Base-by-base conservation (phyloP, 1,140 invertebrate genomes). In the Lysiphlebus fabarum region DNA sequence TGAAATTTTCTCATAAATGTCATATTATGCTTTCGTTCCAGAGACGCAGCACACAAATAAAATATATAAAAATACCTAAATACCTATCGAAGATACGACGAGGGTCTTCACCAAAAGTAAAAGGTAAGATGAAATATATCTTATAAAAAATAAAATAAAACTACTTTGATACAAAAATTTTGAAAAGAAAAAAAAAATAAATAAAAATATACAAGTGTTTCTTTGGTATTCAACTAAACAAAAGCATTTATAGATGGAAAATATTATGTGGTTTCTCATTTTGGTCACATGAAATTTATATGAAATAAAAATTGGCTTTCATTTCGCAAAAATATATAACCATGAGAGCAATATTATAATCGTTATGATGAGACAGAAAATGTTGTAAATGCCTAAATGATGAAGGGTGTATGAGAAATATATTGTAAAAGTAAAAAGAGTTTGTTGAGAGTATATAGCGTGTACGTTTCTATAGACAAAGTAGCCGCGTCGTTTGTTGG, bases 11-110 rank as follows among this genome's bases (percentile, higher is more conserved):
- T 70, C 76, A 75, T 78, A 77, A 79, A 79, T 77, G 71, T 77
- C 75, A 72, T 74, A 79, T 79, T 78, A 78, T 72, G 64, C 68
- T 72, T 78, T 78, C 74, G 76, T 75, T 74, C 75, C 74, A 70
- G 72, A 26, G 17, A 26, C 17, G 17, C 17, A 26, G 17, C 17
- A 26, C 17, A 26, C 2, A 26, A 26, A n/a, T n/a, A n/a, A n/a
- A n/a, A n/a, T n/a, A n/a, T n/a, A n/a, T n/a, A 17, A 37, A 12
- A 54, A 53, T 53, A 38, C 53, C 53, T 49, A 48, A 34, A 49
- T 33, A 37, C 47, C 40, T 17, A n/a, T 17, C 17, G 17, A 26
- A 26, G 36, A 44, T 45, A 40, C 42, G 7, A 44, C 17, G 17
- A 26, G 17, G 17, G 17, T 26, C 17, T 26, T 26, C 17, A 26